Evolutionary conservation across 2,797 vertebrate species (phyloP).

Genomic region (Furcifer pardalis): DNA sequence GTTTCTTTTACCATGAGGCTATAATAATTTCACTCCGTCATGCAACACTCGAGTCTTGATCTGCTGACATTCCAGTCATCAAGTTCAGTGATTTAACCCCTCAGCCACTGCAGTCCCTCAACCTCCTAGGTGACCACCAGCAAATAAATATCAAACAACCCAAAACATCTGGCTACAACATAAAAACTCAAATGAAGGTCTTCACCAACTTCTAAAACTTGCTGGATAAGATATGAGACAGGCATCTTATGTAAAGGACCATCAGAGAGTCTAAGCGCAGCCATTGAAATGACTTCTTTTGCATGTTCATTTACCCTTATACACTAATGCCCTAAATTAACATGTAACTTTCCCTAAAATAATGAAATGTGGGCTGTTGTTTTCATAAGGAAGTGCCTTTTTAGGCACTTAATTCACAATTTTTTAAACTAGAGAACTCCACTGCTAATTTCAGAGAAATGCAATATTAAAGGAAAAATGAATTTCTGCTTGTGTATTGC

Average conservation of each 20-base stretch:
- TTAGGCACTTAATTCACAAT: neutral
- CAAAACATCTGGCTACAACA: no score
- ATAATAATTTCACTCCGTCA: no score
- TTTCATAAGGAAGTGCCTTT: neutral
- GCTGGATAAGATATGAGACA: neutral
- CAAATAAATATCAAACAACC: no score
- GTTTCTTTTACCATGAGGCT: no score
- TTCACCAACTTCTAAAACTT: neutral
- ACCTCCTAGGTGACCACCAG: no score
- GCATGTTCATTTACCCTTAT: neutral
- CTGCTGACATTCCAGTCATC: no score
- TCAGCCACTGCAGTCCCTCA: no score
- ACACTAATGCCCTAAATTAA: neutral
- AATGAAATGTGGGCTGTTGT: neutral
- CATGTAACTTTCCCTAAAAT: neutral
- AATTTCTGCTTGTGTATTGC: neutral
- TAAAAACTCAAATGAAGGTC: neutral
- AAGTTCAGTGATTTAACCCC: no score
- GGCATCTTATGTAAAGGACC: neutral
- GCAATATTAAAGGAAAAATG: neutral
- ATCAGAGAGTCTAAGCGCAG: neutral
- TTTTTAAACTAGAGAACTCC: neutral
- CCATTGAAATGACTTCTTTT: neutral
- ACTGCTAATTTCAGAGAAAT: neutral
- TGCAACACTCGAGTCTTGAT: no score